Evolutionary conservation across 2,888 invertebrate species (phyloP), one percentile per base, ranked within the genome.

Genomic region (Andrena marginata): DNA sequence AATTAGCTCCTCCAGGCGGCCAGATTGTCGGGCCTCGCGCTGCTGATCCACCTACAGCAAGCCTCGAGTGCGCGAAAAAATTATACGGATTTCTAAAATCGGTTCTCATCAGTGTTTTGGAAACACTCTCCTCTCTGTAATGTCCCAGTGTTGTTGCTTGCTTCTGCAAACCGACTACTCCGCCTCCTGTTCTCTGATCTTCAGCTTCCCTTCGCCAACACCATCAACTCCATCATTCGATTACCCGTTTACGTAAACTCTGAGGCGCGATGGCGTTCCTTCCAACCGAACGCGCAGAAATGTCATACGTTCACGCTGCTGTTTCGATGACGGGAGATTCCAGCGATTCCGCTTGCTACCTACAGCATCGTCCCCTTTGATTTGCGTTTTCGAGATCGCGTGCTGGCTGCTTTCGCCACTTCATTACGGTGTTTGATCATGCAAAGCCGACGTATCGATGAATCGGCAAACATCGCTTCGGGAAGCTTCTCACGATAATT

Each of bases 361-460:
- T 23, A 20, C 33, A 49, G n/a, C 49, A 56, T 29, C 54, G 63
- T 35, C 26, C n/a, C 62, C 31, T 63, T 63, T 68, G 77, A 78
- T 76, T 49, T 54, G 54, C 42, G n/a, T 74, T 48, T 33, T 54
- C 29, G 26, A 51, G 60, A 10, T 8, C 7, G 64, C 49, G 4
- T 35, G 35, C 13, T 23, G 31, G 42, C 63, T 64, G 78, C 54
- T 67, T 63, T 86, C 82, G 79, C 80, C 85, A 86, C 90, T 90
- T 89, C 89, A 86, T 90, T 89, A 89, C 83, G 80, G 85, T 86
- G 83, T 90, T 90, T 87, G 87, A 89, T 86, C 87, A 78, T 76
- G 80, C 76, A 68, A 76, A 63, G 74, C 60, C 72, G 67, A 62
- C 62, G 63, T 79, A 86, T 81, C 79, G 74, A 77, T 62, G 74